Conservation (phyloP, 2,888 invertebrate species). For the Thera obeliscata region DNA sequence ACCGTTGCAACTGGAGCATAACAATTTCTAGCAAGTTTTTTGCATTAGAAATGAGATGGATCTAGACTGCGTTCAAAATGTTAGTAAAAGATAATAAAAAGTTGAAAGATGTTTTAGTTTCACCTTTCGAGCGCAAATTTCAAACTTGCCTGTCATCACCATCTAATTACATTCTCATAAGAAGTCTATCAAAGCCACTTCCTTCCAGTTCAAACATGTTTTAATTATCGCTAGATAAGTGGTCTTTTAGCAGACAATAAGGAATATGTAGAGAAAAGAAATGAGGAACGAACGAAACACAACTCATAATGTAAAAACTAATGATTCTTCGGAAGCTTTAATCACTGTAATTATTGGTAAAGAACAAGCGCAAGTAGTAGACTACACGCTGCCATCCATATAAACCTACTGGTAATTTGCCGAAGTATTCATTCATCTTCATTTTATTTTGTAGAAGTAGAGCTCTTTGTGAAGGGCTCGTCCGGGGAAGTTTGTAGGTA, state of each 20-base stretch:
- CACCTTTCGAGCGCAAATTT: slow-evolving; percentile 12
- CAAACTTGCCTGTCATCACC: slow-evolving; percentile 34
- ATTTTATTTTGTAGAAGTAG: no score
- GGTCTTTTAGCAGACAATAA: slow-evolving; percentile 35
- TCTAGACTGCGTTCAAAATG: slow-evolving; percentile 20
- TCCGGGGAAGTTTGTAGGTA: no score
- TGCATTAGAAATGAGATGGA: slow-evolving; percentile 13
- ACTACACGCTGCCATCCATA: slow-evolving; percentile 31
- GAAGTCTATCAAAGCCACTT: slow-evolving; percentile 41
- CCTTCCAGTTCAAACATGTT: slow-evolving; percentile 42
- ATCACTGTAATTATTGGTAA: slow-evolving; percentile 36
- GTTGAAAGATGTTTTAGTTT: slow-evolving; percentile 4
- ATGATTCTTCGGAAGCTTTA: slow-evolving; percentile 36
- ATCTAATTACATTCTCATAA: slow-evolving; percentile 31
- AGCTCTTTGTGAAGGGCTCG: no score
- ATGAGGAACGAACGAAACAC: slow-evolving; percentile 42
- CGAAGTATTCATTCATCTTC: slow-evolving; percentile 15
- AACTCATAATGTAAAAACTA: slow-evolving; percentile 33
- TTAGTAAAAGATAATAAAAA: slow-evolving; percentile 12
- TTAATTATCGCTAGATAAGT: slow-evolving; percentile 34
- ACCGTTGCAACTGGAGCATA: slow-evolving; percentile 37
- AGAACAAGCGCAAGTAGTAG: slow-evolving; percentile 27
- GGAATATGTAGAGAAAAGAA: slow-evolving; percentile 47
- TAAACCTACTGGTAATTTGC: slow-evolving; percentile 29
- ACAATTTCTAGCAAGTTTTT: slow-evolving; percentile 29